Conservation (phyloP, 2,888 invertebrate genomes). For the Drosophila histrio region DNA sequence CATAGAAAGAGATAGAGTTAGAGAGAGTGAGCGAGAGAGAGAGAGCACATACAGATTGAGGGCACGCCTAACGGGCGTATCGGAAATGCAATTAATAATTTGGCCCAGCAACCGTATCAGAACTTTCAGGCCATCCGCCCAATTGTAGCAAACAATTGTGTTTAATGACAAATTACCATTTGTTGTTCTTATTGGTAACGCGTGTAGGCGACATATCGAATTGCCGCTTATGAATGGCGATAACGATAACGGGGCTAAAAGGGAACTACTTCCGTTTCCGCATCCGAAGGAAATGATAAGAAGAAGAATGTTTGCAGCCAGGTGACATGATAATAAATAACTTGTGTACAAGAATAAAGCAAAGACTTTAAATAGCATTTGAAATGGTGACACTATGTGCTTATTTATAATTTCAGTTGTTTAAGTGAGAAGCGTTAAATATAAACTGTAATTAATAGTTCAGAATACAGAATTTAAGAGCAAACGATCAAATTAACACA, state of each 20-base stretch:
- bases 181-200: slow-evolving; percentile 17
- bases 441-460: background rate
- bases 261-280: slow-evolving; percentile 35
- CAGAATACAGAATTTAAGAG: background rate
- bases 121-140: background rate
- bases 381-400: background rate
- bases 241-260: slow-evolving; percentile 38
- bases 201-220: slow-evolving; percentile 21
- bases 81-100: slow-evolving; percentile 75
- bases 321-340: background rate
- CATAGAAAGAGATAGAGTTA: background rate
- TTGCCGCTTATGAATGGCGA: slow-evolving; percentile 11
- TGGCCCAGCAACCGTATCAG: slow-evolving; percentile 5
- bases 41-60: background rate
- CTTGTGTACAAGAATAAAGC: background rate
- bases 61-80: slow-evolving; percentile 15
- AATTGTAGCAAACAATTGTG: slow-evolving; percentile 43
- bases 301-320: background rate
- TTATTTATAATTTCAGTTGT: background rate
- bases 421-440: no score
- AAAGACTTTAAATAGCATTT: background rate
- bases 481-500: slow-evolving; percentile 5
- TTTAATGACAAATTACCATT: slow-evolving; percentile 68
- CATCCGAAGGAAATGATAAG: slow-evolving; percentile 3
- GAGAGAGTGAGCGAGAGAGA: background rate